Evolutionary conservation across 2,113 vertebrate species (phyloP).

Genomic region (Chaenocephalus aceratus): DNA sequence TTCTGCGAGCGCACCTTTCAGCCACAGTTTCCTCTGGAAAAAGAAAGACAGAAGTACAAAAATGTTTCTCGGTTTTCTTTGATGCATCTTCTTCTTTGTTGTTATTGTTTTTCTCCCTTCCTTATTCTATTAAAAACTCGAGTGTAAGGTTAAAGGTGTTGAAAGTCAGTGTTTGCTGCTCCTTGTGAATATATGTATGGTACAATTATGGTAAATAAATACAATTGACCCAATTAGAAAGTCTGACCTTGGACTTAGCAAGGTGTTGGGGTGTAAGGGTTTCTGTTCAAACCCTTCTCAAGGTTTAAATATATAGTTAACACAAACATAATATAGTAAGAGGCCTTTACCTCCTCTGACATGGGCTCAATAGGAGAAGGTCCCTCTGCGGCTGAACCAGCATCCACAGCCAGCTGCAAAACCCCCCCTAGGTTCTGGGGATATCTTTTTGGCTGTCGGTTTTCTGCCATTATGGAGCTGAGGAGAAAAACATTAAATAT

Average conservation of each 20-base stretch:
- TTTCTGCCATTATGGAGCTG: slow-evolving; percentile 79
- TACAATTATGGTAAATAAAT: too few relatives aligned
- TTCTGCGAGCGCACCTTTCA: slow-evolving; percentile 87
- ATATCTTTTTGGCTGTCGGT: slow-evolving; percentile 74
- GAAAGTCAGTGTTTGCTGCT: too few relatives aligned
- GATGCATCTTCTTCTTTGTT: not conserved
- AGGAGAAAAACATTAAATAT: not conserved
- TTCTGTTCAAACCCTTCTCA: not conserved
- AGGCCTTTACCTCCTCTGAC: slow-evolving; percentile 87
- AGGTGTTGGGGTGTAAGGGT: not conserved
- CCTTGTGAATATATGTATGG: too few relatives aligned
- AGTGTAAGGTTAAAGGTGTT: too few relatives aligned
- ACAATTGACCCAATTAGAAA: not conserved
- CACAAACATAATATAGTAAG: not conserved
- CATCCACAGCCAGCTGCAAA: slow-evolving; percentile 90
- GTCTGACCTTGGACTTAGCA: not conserved
- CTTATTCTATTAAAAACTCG: too few relatives aligned
- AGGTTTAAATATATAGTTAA: not conserved
- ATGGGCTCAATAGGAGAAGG: slow-evolving; percentile 83
- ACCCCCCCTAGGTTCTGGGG: slow-evolving; percentile 89
- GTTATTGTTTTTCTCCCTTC: too few relatives aligned
- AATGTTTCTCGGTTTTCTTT: not conserved
- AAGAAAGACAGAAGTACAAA: not conserved
- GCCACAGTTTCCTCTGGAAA: slow-evolving; percentile 86
- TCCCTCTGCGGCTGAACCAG: slow-evolving; percentile 83